A percentile compares a stretch with the other conserved stretches of the same genome.
These are phyloP conservation scores for Psophia crepitans DNA, from an alignment of 2,113 vertebrate species.

Conservation along the genomic window DNA sequence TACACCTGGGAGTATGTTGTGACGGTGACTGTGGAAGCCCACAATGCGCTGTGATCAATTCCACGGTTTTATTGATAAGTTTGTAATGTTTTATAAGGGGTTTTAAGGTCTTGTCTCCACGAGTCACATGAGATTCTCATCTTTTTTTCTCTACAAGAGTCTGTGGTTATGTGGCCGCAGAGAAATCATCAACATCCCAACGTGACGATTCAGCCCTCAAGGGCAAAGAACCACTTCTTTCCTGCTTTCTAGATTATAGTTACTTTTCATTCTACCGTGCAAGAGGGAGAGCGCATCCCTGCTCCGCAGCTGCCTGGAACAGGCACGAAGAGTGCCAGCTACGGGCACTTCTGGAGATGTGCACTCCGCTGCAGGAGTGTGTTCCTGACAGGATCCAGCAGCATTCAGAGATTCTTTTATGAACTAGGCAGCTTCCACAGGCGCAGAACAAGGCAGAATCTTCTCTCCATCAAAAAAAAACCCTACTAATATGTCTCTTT, in stretches of 20 bases:
- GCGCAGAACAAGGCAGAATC: neutral
- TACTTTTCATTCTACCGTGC: neutral
- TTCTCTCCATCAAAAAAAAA: neutral
- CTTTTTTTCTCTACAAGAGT: neutral
- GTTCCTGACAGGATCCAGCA: neutral
- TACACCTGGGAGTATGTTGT: neutral
- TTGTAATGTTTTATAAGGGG: neutral
- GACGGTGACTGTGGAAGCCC: neutral
- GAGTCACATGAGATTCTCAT: neutral
- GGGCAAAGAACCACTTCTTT: neutral
- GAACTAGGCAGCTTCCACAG: neutral
- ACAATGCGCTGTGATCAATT: accelerated
- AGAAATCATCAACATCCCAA: neutral
- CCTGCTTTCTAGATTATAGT: neutral
- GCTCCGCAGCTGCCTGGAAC: neutral
- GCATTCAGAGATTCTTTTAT: accelerated
- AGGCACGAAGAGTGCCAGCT: neutral
- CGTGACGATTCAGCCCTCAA: neutral
- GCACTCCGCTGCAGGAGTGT: neutral
- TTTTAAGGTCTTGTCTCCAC: neutral
- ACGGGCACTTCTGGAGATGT: neutral
- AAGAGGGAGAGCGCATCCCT: neutral
- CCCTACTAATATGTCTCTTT: accelerated
- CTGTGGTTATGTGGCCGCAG: accelerated
- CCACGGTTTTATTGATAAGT: neutral